A percentile compares a stretch with the other conserved stretches of the same genome.
These are phyloP conservation scores for Ispidina lecontei DNA, from an alignment of 2,797 vertebrate species.

Conservation along the genomic window DNA sequence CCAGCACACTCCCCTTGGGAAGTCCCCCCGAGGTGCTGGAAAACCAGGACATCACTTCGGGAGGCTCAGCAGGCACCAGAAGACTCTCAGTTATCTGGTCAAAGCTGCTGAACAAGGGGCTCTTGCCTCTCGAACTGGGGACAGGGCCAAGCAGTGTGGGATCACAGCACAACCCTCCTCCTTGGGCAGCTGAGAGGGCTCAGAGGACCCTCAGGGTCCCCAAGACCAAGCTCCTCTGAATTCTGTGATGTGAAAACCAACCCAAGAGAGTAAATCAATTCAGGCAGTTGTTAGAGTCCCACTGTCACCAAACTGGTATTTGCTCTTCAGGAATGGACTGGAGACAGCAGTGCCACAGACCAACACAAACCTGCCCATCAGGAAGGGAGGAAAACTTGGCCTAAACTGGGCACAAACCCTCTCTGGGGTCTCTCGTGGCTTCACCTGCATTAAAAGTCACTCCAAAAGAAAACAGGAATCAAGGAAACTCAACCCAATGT, in stretches of 20 bases:
- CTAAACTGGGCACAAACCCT: rapidly evolving
- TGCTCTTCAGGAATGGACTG: background rate
- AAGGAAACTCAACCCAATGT: background rate
- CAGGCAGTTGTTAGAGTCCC: background rate
- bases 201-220: rapidly evolving
- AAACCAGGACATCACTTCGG: background rate
- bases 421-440: background rate
- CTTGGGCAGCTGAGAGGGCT: background rate
- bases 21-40: slow-evolving; percentile 11
- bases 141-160: background rate
- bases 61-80: background rate
- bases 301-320: background rate
- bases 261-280: background rate
- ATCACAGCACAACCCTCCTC: background rate
- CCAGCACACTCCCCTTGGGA: slow-evolving; percentile 17
- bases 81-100: background rate
- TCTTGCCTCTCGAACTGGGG: background rate
- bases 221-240: background rate
- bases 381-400: background rate
- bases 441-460: background rate
- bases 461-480: background rate
- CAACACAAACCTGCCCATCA: background rate
- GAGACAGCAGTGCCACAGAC: background rate
- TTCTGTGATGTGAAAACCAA: background rate
- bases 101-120: background rate